Percentiles rank a stretch among this genome's conserved stretches.
These are phyloP conservation scores for Paraplagusia blochii DNA, from an alignment of 2,113 vertebrate genomes.

Conservation along the genomic window DNA sequence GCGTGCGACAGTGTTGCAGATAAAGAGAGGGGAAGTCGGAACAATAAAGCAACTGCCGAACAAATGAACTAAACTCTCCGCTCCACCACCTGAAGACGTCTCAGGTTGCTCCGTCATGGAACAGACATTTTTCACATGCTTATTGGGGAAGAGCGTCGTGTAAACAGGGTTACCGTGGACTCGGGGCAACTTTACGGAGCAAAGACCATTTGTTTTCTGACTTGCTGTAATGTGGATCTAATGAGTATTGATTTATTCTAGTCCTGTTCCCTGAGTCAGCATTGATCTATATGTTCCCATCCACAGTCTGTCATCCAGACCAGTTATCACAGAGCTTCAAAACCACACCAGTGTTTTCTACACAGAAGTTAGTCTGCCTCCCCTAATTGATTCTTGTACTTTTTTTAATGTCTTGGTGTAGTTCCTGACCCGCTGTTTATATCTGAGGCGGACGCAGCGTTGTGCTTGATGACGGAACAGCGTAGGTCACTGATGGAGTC, in stretches of 20 bases:
- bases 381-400: constrained; percentile 14
- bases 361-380: neutral
- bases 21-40: no score
- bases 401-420: constrained; percentile 4
- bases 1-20: neutral
- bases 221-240: constrained; percentile 33
- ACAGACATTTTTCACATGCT: neutral
- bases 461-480: constrained; percentile 9
- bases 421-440: constrained; percentile 12
- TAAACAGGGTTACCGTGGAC: constrained; percentile 11
- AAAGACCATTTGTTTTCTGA: constrained; percentile 19
- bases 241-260: constrained; percentile 61
- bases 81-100: neutral
- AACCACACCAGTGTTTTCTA: constrained; percentile 11
- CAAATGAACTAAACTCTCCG: constrained; percentile 11
- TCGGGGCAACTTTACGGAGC: constrained; percentile 4
- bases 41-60: constrained; percentile 15
- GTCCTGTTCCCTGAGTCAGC: constrained; percentile 16
- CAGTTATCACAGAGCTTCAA: constrained; percentile 12
- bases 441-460: constrained; percentile 3
- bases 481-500: constrained; percentile 45
- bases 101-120: constrained; percentile 14
- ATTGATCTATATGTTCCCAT: constrained; percentile 42
- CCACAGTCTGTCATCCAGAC: constrained; percentile 11
- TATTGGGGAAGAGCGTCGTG: constrained; percentile 4